A percentile compares a stretch with the other conserved stretches of the same genome.
phyloP scores from a whole-genome alignment of 2,888 invertebrate species.

The Erpobdella octoculata region DNA sequence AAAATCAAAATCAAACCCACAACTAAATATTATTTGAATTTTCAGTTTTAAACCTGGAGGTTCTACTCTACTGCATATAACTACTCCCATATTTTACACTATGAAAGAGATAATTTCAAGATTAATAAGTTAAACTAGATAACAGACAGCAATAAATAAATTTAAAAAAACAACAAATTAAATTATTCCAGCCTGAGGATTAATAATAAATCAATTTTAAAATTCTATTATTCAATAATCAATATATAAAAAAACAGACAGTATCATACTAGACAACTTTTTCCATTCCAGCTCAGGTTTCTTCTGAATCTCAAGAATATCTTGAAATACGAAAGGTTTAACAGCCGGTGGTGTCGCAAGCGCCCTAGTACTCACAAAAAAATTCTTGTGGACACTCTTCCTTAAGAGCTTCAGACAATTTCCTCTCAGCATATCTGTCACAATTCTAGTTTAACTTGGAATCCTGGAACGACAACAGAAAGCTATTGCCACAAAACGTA shows the following conservation, averaged over 20 bases:
- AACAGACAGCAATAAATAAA: neutral
- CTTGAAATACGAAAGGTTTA: constrained; percentile 51
- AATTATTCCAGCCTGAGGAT: too few species aligned
- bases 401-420: neutral
- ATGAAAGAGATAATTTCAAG: too few species aligned
- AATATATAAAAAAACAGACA: neutral
- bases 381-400: neutral
- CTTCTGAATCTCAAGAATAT: constrained; percentile 45
- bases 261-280: constrained; percentile 45
- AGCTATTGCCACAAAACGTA: too few species aligned
- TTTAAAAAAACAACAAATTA: constrained; percentile 1
- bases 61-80: too few species aligned
- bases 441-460: too few species aligned
- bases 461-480: too few species aligned
- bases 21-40: too few species aligned
- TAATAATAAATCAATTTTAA: constrained; percentile 1
- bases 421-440: constrained; percentile 1
- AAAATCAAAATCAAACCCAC: too few species aligned
- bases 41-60: too few species aligned
- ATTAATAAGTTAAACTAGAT: too few species aligned
- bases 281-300: constrained; percentile 46
- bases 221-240: neutral
- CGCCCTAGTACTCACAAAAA: neutral
- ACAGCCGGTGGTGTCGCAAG: constrained; percentile 32
- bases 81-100: too few species aligned